phyloP scores from a whole-genome alignment of 2,888 invertebrate species.

The Heterodera filipjevi region DNA sequence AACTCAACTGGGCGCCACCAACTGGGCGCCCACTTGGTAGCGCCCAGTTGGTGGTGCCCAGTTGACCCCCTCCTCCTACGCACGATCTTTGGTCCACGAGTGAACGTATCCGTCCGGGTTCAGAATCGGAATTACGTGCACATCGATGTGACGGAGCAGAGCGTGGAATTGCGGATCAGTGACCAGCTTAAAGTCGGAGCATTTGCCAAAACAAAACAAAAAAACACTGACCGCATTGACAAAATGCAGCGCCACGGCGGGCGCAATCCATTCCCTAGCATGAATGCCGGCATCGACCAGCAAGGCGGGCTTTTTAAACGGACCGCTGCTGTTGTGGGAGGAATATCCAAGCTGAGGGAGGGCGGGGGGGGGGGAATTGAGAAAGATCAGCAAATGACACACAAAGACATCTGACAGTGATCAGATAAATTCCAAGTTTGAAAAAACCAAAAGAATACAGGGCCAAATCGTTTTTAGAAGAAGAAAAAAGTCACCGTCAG shows the following conservation, averaged over 20 bases:
- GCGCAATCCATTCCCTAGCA: constrained; percentile 49
- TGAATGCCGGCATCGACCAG: constrained; percentile 43
- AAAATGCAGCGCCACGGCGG: constrained; percentile 42
- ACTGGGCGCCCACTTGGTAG: no score
- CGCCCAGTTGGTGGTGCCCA: no score
- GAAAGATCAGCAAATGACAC: no score
- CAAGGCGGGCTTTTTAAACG: constrained; percentile 22
- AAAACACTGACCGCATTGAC: constrained; percentile 38
- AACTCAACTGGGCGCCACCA: no score
- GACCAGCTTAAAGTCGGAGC: constrained; percentile 34
- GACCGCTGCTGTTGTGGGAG: background rate
- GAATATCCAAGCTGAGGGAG: constrained; percentile 27
- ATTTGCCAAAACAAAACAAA: background rate
- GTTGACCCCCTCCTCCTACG: no score
- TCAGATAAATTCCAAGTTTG: no score
- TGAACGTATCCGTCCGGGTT: constrained; percentile 64
- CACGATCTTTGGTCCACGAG: constrained; percentile 28
- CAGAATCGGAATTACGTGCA: constrained; percentile 53
- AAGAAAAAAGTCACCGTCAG: constrained; percentile 31
- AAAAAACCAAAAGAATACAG: background rate
- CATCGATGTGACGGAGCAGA: constrained; percentile 46
- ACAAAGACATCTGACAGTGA: no score
- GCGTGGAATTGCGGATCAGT: constrained; percentile 28
- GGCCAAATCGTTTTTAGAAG: background rate
- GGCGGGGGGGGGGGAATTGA: background rate